Percentiles rank a stretch among this genome's conserved stretches.
phyloP scores from a whole-genome alignment of 2,113 vertebrate genomes.

The Trachemys scripta region DNA sequence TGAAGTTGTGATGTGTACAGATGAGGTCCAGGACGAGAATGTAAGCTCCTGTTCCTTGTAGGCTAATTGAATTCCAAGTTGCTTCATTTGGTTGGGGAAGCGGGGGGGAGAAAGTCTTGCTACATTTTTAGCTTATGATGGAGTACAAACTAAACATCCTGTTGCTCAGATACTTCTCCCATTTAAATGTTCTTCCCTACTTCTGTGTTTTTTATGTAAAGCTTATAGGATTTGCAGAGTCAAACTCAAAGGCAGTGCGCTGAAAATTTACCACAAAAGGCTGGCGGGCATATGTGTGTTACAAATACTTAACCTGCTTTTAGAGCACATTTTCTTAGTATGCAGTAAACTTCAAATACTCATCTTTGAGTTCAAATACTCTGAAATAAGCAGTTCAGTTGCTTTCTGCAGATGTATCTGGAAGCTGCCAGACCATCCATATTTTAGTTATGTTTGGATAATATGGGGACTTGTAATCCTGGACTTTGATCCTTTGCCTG shows the following conservation, averaged over 20 bases:
- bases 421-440: neutral
- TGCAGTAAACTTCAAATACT: neutral
- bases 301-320: neutral
- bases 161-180: neutral
- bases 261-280: neutral
- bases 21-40: neutral
- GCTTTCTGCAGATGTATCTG: neutral
- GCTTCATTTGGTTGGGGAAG: neutral
- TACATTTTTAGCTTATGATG: neutral
- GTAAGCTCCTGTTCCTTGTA: neutral
- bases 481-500: neutral
- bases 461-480: neutral
- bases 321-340: neutral
- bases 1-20: fast-evolving
- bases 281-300: neutral
- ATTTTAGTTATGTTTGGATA: neutral
- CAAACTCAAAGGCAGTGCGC: neutral
- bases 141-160: neutral
- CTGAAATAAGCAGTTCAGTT: neutral
- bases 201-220: neutral
- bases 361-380: neutral
- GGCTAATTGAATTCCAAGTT: neutral
- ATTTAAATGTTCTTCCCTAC: neutral
- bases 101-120: neutral
- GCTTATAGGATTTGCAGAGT: neutral